phyloP scores from a whole-genome alignment of 1,140 invertebrate species.

The Drosophila quadrilineata region DNA sequence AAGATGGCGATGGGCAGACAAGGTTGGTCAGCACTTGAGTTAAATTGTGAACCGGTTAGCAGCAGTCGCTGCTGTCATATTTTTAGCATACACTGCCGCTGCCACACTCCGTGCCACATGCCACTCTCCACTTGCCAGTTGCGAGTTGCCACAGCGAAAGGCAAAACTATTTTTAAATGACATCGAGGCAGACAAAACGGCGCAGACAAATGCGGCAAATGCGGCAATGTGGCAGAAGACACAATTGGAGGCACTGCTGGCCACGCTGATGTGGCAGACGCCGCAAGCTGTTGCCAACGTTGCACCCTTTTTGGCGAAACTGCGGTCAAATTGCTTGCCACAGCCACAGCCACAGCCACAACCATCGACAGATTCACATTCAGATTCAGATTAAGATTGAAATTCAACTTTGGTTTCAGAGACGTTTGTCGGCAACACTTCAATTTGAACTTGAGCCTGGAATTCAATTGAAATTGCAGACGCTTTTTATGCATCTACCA shows the following conservation, averaged over 20 bases:
- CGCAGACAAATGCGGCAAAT: constrained; percentile 33
- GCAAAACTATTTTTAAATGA: constrained; percentile 76
- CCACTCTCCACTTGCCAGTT: not conserved
- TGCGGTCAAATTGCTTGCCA: too few species aligned
- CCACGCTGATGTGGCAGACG: constrained; percentile 10
- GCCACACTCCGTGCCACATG: too few species aligned
- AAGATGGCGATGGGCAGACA: not conserved
- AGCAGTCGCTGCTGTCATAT: constrained; percentile 52
- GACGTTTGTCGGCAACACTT: constrained; percentile 12
- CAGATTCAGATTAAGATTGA: constrained; percentile 5
- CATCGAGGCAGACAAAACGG: constrained; percentile 64
- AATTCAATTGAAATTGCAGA: constrained; percentile 72
- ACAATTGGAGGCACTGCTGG: not conserved
- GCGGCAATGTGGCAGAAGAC: not conserved
- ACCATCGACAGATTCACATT: too few species aligned
- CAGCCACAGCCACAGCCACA: too few species aligned
- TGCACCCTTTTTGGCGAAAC: too few species aligned
- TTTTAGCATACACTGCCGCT: constrained; percentile 42
- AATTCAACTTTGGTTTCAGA: not conserved
- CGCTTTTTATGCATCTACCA: too few species aligned
- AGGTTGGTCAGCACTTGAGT: constrained; percentile 31
- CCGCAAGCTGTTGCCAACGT: too few species aligned
- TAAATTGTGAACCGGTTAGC: constrained; percentile 34
- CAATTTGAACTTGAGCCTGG: too few species aligned
- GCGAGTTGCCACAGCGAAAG: not conserved